Evolutionary conservation across 2,113 vertebrate genomes (phyloP).

Genomic region (Orthonyx spaldingii): DNA sequence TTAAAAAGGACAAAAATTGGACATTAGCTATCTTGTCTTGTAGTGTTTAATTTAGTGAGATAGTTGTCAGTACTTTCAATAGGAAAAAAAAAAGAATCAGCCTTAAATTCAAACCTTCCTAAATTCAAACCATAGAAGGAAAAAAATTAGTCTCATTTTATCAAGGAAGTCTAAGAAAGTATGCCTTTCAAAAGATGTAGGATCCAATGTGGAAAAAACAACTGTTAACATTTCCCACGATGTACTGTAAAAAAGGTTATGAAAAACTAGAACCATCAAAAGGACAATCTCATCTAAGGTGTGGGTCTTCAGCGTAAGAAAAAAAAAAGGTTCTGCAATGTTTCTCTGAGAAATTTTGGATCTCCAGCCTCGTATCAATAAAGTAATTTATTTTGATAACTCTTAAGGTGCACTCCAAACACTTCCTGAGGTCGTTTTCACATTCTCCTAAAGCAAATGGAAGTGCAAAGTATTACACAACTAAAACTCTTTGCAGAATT

Average conservation of each 20-base stretch:
- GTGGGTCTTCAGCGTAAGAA: accelerated
- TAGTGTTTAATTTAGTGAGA: not conserved
- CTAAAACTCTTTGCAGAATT: not conserved
- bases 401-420: not conserved
- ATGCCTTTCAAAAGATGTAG: not conserved
- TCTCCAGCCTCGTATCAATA: not conserved
- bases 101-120: not conserved
- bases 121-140: not conserved
- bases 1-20: not conserved
- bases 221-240: not conserved
- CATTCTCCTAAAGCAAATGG: accelerated
- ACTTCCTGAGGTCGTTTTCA: not conserved
- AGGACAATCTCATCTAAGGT: not conserved
- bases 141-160: not conserved
- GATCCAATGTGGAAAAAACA: accelerated
- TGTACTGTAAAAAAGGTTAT: not conserved
- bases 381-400: not conserved
- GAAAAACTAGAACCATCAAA: not conserved
- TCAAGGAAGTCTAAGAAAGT: not conserved
- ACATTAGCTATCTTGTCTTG: not conserved
- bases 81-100: not conserved
- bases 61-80: not conserved
- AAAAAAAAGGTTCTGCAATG: not conserved
- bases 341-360: not conserved
- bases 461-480: not conserved